Evolutionary conservation across 2,888 invertebrate genomes (phyloP).

Genomic region (Boloria selene): DNA sequence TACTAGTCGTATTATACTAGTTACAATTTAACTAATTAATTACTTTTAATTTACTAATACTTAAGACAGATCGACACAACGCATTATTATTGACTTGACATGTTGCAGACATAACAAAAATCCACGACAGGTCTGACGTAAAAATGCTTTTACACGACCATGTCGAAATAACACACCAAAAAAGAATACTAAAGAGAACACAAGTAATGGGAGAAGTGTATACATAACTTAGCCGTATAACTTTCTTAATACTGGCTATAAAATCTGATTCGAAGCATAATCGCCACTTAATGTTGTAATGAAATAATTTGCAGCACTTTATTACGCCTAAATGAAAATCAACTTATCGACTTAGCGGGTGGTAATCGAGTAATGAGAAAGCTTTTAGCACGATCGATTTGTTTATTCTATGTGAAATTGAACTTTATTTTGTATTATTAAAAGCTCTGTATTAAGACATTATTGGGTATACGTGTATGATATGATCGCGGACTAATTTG

Average conservation of each 20-base stretch:
- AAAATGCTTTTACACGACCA: slow-evolving; percentile 31
- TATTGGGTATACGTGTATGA: slow-evolving; percentile 37
- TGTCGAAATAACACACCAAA: slow-evolving; percentile 26
- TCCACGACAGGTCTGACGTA: slow-evolving; percentile 15
- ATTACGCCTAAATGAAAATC: slow-evolving; percentile 61
- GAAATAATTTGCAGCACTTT: slow-evolving; percentile 72
- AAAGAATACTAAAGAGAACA: slow-evolving; percentile 30
- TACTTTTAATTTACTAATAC: slow-evolving; percentile 4
- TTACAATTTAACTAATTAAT: too few relatives aligned
- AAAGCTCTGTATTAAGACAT: slow-evolving; percentile 51
- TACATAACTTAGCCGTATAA: slow-evolving; percentile 40
- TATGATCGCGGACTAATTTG: slow-evolving; percentile 58
- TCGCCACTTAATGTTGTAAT: slow-evolving; percentile 38
- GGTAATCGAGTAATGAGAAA: slow-evolving; percentile 64
- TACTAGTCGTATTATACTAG: too few relatives aligned
- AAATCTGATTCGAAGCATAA: slow-evolving; percentile 52
- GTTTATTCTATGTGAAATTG: slow-evolving; percentile 42
- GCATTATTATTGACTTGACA: slow-evolving; percentile 7
- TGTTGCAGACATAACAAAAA: slow-evolving; percentile 7
- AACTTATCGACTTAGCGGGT: slow-evolving; percentile 71
- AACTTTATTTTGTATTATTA: slow-evolving; percentile 48
- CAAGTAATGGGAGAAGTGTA: slow-evolving; percentile 39
- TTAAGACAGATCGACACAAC: neutral
- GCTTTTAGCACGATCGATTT: slow-evolving; percentile 49
- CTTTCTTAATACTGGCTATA: slow-evolving; percentile 44